phyloP scores from a whole-genome alignment of 2,888 invertebrate species.

The Campoletis raptor region DNA sequence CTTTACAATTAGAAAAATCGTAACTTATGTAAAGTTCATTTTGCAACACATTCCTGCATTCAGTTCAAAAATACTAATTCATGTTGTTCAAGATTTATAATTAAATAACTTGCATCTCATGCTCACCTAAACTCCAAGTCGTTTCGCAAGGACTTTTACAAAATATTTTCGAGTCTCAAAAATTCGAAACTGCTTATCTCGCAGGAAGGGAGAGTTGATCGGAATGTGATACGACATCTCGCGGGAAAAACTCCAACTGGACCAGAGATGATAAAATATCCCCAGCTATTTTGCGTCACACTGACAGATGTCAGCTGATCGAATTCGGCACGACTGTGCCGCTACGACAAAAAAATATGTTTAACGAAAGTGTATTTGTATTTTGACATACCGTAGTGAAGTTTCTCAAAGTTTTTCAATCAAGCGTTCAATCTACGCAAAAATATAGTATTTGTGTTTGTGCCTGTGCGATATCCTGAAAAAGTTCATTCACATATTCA shows the following conservation, averaged over 20 bases:
- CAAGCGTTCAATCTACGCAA: background rate
- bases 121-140: background rate
- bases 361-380: background rate
- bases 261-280: background rate
- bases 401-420: background rate
- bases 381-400: background rate
- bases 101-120: background rate
- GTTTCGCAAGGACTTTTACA: background rate
- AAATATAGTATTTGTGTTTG: background rate
- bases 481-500: background rate
- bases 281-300: background rate
- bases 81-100: background rate
- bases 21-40: background rate
- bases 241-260: conserved; percentile 13
- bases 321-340: background rate
- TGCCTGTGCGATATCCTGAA: background rate
- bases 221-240: background rate
- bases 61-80: background rate
- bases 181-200: background rate
- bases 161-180: background rate
- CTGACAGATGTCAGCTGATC: conserved; percentile 44
- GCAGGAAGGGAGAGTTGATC: background rate
- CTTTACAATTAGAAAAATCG: background rate
- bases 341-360: background rate
- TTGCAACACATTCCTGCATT: background rate